Evolutionary conservation across 2,113 vertebrate species (phyloP).

Genomic region (Phrynosoma platyrhinos): DNA sequence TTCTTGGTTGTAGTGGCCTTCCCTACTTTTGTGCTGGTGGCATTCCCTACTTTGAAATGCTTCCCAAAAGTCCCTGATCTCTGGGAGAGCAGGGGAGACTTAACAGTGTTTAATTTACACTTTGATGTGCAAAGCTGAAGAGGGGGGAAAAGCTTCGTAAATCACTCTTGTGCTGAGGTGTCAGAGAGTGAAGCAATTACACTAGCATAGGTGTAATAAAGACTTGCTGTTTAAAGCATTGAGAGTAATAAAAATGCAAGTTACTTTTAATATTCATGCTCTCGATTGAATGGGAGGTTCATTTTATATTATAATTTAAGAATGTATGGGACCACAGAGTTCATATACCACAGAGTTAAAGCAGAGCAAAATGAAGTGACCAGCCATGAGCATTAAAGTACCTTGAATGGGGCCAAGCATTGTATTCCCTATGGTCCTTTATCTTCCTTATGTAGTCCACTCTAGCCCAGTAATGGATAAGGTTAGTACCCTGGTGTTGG

Average conservation of each 20-base stretch:
- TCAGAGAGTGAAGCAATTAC: slow-evolving; percentile 35
- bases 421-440: neutral
- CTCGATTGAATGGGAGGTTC: slow-evolving; percentile 14
- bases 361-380: neutral
- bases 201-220: slow-evolving; percentile 51
- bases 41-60: slow-evolving; percentile 39
- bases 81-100: neutral
- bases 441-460: neutral
- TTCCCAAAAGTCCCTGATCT: slow-evolving; percentile 28
- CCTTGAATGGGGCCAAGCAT: neutral
- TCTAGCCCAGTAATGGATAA: neutral
- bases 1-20: slow-evolving; percentile 23
- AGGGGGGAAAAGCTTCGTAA: slow-evolving; percentile 38
- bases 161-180: slow-evolving; percentile 27
- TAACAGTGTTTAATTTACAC: slow-evolving; percentile 56
- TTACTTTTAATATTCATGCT: slow-evolving; percentile 41
- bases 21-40: slow-evolving; percentile 7
- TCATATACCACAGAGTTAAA: neutral
- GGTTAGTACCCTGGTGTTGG: too few relatives aligned
- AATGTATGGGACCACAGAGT: neutral
- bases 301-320: slow-evolving; percentile 21
- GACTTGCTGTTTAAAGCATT: slow-evolving; percentile 43
- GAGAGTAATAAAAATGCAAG: slow-evolving; percentile 42
- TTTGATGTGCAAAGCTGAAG: slow-evolving; percentile 43
- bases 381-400: neutral